A percentile compares a stretch with the other conserved stretches of the same genome.
phyloP scores from a whole-genome alignment of 2,113 vertebrate species.

The Aldabrachelys gigantea region DNA sequence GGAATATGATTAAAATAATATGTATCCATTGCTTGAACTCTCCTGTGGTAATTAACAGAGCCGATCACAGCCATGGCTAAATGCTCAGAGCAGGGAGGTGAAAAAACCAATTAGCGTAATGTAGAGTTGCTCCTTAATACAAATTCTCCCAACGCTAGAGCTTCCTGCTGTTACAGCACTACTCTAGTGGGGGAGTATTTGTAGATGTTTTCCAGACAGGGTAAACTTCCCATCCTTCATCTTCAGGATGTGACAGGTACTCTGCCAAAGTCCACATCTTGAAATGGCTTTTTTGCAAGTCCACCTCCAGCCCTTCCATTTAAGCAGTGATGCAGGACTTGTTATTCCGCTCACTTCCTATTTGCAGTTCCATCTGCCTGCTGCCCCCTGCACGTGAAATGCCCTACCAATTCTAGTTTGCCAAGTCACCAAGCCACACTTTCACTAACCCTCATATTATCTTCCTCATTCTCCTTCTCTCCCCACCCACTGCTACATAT shows the following conservation, averaged over 20 bases:
- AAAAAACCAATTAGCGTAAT: background rate
- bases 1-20: slow-evolving; percentile 18
- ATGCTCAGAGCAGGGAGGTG: background rate
- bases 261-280: background rate
- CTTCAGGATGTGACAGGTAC: background rate
- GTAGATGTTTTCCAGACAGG: background rate
- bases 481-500: background rate
- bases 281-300: background rate
- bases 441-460: background rate
- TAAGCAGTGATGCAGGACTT: background rate
- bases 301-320: background rate
- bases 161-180: background rate
- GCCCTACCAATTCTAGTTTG: background rate
- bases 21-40: background rate
- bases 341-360: background rate
- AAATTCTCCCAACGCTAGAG: background rate
- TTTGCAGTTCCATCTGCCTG: background rate
- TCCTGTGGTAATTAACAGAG: slow-evolving; percentile 26
- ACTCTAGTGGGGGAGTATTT: background rate
- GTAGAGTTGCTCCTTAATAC: background rate
- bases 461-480: background rate
- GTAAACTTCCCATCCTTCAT: background rate
- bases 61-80: background rate
- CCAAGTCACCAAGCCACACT: background rate
- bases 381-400: background rate